phyloP scores from a whole-genome alignment of 2,113 vertebrate species.

The Lutjanus erythropterus region DNA sequence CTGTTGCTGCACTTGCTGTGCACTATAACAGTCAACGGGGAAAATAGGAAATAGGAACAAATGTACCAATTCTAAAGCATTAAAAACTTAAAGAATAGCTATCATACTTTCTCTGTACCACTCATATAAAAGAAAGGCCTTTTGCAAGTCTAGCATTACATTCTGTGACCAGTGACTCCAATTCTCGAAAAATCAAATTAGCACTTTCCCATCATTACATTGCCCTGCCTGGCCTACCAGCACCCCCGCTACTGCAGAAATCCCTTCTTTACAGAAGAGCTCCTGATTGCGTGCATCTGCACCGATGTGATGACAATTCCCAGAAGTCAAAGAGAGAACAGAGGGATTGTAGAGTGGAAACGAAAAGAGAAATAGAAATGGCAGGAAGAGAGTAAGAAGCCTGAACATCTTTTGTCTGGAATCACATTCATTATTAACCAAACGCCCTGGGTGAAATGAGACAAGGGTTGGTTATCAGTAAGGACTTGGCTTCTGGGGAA shows the following conservation, averaged over 20 bases:
- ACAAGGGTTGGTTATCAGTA: slow-evolving; percentile 28
- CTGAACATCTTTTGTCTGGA: slow-evolving; percentile 33
- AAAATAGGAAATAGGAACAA: neutral
- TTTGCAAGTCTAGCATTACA: neutral
- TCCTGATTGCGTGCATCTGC: slow-evolving; percentile 25
- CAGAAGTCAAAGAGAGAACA: slow-evolving; percentile 22
- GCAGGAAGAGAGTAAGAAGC: slow-evolving; percentile 6
- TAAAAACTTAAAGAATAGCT: neutral
- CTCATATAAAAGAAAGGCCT: slow-evolving; percentile 3
- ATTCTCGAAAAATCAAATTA: neutral
- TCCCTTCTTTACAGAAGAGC: slow-evolving; percentile 31
- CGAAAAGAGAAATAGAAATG: slow-evolving; percentile 19
- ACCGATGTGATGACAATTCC: slow-evolving; percentile 34
- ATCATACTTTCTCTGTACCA: neutral
- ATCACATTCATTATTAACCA: slow-evolving; percentile 47
- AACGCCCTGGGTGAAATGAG: slow-evolving; percentile 31
- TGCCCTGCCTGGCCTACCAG: neutral
- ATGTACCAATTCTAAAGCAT: neutral
- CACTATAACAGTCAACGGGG: neutral
- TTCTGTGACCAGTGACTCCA: neutral
- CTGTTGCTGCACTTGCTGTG: neutral
- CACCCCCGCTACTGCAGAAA: slow-evolving; percentile 3
- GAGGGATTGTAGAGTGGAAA: slow-evolving; percentile 25
- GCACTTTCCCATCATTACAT: neutral
- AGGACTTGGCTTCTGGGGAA: slow-evolving; percentile 23